Evolutionary conservation across 53 echinoderm and acorn worm species (phyloP), one percentile per base, ranked within the genome.

Genomic region (Apostichopus leukothele): DNA sequence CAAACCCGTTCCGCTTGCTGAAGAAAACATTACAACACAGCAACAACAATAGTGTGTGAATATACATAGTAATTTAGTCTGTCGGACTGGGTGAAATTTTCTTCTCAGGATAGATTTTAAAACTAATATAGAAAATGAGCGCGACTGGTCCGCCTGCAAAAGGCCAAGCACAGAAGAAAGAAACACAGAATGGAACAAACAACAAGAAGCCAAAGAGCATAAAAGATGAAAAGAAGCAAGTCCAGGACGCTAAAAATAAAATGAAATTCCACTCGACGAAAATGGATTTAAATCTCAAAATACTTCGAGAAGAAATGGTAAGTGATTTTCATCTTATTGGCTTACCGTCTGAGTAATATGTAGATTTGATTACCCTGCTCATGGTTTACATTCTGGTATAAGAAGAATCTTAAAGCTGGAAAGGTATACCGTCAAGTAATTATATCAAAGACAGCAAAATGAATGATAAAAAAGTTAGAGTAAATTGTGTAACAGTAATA

Each of bases 271-370:
- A 95, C 76, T 87, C 95, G 57, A 91, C 88, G 13, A 95, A 95
- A 86, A 95, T 95, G 93, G 93, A 95, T 80, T 91, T 93, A 21
- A 91, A 91, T 52, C 87, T 95, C 76, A 90, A 89, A 89, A 93
- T 95, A 86, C 90, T 95, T 23, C 91, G 93, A 79, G 95, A 95
- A 50, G 91, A 95, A 87, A 91, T 95, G 95, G 95, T 95, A 86
- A 85, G 85, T 21, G 1, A 1, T 57, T 57, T 7, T 57, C 10
- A 57, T 57, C 7, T 57, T 39, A 39, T 39, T 39, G 39, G 1
- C 39, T 39, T 39, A 39, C 25, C 25, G 25, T 25, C 25, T 25
- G 25, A 25, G 0, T 39, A 39, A 3, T 39, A 39, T 39, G 39
- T 39, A 39, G 39, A 39, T 39, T 39, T 39, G 39, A 39, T 39